phyloP scores from a whole-genome alignment of 2,113 vertebrate species.

The Ailurus styani region DNA sequence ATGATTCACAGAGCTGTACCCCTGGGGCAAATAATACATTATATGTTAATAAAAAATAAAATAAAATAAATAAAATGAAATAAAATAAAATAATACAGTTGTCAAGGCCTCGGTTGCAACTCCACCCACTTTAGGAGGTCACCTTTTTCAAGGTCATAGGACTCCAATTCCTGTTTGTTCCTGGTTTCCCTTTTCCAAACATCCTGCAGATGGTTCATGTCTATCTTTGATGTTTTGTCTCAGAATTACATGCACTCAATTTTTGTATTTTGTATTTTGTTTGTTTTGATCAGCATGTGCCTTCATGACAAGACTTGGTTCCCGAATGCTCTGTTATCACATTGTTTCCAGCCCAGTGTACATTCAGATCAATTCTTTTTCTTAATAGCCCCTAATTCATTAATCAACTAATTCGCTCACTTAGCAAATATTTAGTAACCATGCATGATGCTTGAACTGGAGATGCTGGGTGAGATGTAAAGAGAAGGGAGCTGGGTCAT shows the following conservation, averaged over 20 bases:
- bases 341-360: background rate
- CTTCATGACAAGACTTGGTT: background rate
- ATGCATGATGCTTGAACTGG: background rate
- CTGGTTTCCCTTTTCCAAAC: background rate
- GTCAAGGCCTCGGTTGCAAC: background rate
- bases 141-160: background rate
- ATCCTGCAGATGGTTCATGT: background rate
- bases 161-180: accelerated
- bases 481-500: background rate
- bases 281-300: background rate
- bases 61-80: too few species aligned
- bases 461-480: background rate
- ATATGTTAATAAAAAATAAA: too few species aligned
- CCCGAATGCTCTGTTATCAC: background rate
- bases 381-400: background rate
- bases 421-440: background rate
- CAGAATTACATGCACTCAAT: background rate
- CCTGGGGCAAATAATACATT: too few species aligned
- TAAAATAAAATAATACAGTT: too few species aligned
- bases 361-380: background rate
- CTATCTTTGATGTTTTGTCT: background rate
- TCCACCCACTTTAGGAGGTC: background rate
- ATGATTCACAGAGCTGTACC: too few species aligned
- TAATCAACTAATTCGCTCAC: background rate
- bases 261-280: background rate